Evolutionary conservation across 1,140 invertebrate genomes (phyloP).

Genomic region (Lanistes nyassanus): DNA sequence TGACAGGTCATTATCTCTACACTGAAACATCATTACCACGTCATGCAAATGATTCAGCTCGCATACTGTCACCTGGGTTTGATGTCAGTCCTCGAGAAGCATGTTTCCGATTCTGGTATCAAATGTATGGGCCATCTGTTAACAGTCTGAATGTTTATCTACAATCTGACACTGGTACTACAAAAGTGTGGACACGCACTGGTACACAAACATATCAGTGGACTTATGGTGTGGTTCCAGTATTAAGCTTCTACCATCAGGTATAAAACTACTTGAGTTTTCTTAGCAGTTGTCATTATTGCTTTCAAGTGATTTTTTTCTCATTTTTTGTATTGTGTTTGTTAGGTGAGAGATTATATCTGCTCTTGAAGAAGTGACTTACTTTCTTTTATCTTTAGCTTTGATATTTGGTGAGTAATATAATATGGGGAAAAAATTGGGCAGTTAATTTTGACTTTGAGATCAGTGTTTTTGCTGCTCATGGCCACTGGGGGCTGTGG

Average conservation of each 20-base stretch:
- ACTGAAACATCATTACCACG: constrained; percentile 71
- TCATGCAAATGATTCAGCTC: constrained; percentile 76
- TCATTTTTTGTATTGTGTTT: too few species aligned
- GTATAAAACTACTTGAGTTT: not conserved
- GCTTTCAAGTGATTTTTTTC: too few species aligned
- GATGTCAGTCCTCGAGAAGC: constrained; percentile 23
- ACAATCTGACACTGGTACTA: not conserved
- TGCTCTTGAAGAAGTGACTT: too few species aligned
- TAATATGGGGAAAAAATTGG: too few species aligned
- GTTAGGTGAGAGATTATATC: too few species aligned
- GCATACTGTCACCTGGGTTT: constrained; percentile 70
- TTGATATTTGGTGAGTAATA: too few species aligned
- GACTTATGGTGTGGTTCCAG: constrained; percentile 76
- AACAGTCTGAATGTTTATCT: constrained; percentile 52
- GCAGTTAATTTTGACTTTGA: too few species aligned
- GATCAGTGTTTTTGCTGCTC: too few species aligned
- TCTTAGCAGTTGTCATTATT: too few species aligned
- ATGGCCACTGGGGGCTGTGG: too few species aligned
- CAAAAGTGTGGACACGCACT: constrained; percentile 70
- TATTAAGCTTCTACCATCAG: constrained; percentile 69
- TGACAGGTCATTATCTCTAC: constrained; percentile 47
- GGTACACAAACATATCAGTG: constrained; percentile 79
- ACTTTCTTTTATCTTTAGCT: too few species aligned
- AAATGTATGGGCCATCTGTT: constrained; percentile 77
- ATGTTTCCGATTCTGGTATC: constrained; percentile 75